These are phyloP conservation scores for Oppia nitens DNA, from an alignment of 1,140 invertebrate species.

Conservation along the genomic window DNA sequence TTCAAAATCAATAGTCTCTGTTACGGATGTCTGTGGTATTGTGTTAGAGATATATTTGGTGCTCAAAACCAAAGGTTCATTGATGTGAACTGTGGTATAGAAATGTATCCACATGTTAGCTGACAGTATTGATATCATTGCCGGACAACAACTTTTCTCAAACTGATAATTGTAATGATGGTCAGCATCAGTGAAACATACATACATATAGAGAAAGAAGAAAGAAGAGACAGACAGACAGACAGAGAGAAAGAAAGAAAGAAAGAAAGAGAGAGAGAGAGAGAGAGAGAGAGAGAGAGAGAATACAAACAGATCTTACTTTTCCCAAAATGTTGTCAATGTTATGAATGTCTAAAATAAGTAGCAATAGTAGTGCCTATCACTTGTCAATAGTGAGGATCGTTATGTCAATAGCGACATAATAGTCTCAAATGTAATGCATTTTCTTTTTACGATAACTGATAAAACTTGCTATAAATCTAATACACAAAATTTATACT, in stretches of 20 bases:
- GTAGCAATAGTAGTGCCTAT: too few relatives aligned
- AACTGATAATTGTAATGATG: neutral
- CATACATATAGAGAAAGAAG: too few relatives aligned
- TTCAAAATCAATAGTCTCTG: neutral
- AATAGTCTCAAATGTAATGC: neutral
- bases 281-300: too few relatives aligned
- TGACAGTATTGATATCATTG: neutral
- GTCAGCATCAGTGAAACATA: too few relatives aligned
- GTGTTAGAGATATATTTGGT: neutral
- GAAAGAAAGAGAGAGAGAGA: too few relatives aligned
- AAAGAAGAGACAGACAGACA: too few relatives aligned
- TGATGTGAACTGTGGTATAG: neutral
- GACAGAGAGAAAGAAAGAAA: too few relatives aligned
- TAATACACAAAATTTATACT: neutral
- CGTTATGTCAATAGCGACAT: neutral
- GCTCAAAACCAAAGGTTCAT: neutral
- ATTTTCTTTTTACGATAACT: neutral
- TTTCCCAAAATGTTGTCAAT: too few relatives aligned
- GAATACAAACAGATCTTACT: too few relatives aligned
- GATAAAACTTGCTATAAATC: neutral
- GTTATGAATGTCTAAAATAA: too few relatives aligned
- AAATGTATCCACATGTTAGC: neutral
- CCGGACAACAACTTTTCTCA: neutral
- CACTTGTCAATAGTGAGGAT: neutral
- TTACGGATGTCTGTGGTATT: neutral